Conservation (phyloP, 1,140 invertebrate species). For the Achroia grisella region DNA sequence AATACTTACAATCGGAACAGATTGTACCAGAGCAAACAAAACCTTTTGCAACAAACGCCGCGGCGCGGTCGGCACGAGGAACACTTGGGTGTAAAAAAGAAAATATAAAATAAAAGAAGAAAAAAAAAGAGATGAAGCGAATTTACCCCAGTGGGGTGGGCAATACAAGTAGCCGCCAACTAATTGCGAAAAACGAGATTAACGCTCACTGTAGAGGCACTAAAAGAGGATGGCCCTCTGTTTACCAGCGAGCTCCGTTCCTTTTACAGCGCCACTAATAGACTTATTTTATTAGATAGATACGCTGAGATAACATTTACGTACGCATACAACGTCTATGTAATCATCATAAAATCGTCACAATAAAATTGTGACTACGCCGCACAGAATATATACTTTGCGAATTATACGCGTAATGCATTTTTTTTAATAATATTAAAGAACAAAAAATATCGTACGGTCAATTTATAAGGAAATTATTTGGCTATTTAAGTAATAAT, state of each 20-base stretch:
- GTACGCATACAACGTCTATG: constrained; percentile 6
- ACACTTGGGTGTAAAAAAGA: constrained; percentile 22
- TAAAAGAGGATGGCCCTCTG: constrained; percentile 40
- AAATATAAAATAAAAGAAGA: constrained; percentile 22
- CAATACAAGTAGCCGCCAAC: constrained; percentile 43
- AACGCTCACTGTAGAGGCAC: constrained; percentile 47
- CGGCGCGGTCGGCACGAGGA: constrained; percentile 16
- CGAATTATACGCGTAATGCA: too few species aligned
- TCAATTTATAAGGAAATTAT: too few species aligned
- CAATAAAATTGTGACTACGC: neutral
- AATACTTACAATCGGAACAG: constrained; percentile 7
- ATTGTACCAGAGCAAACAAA: constrained; percentile 10
- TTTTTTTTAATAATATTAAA: too few species aligned
- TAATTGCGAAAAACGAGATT: constrained; percentile 65
- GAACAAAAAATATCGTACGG: too few species aligned
- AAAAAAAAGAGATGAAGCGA: constrained; percentile 37
- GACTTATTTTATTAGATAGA: constrained; percentile 47
- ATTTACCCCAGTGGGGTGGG: constrained; percentile 36
- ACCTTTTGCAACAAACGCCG: constrained; percentile 11
- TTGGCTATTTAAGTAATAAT: too few species aligned
- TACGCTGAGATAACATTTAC: constrained; percentile 36
- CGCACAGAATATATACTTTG: too few species aligned
- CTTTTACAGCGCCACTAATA: constrained; percentile 48
- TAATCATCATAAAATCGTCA: constrained; percentile 41
- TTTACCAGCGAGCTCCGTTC: constrained; percentile 37